Conservation (phyloP, 2,113 vertebrate species). For the Etheostoma spectabile region DNA sequence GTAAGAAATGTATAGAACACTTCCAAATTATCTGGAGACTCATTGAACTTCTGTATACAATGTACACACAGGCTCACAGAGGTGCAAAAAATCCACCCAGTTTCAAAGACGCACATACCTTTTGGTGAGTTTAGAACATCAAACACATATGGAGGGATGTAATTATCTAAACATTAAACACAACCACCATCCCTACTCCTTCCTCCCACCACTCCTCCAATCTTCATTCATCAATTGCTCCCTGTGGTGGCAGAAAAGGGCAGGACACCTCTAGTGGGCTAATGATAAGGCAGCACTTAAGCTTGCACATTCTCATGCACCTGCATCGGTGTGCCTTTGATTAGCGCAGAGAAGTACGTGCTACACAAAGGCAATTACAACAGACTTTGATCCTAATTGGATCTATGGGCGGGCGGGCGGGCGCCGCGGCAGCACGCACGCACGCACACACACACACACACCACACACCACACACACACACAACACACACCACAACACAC, state of each 20-base stretch:
- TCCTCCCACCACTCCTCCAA: constrained; percentile 33
- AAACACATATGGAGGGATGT: constrained; percentile 67
- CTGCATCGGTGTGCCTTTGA: constrained; percentile 71
- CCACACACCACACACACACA: too few relatives aligned
- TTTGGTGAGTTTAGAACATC: constrained; percentile 50
- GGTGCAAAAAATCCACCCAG: background rate
- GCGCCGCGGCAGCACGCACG: too few relatives aligned
- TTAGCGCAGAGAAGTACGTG: constrained; percentile 66
- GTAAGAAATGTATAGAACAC: too few relatives aligned
- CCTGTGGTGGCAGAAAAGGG: constrained; percentile 75
- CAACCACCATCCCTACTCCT: constrained; percentile 23
- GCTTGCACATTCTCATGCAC: constrained; percentile 62
- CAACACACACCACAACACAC: background rate
- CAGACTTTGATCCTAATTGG: constrained; percentile 73
- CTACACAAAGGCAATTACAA: constrained; percentile 77
- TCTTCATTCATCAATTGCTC: constrained; percentile 68
- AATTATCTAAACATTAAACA: constrained; percentile 74
- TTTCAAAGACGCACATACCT: constrained; percentile 7
- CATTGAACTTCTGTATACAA: background rate
- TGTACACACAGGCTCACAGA: background rate
- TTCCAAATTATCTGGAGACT: too few relatives aligned
- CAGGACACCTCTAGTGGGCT: constrained; percentile 70
- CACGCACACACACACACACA: constrained; percentile 12
- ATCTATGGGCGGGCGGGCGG: constrained; percentile 37
- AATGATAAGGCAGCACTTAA: constrained; percentile 69